A percentile compares a stretch with the other conserved stretches of the same genome.
These are phyloP conservation scores for Branchipolynoe longqiensis DNA, from an alignment of 2,888 invertebrate genomes.

Conservation along the genomic window DNA sequence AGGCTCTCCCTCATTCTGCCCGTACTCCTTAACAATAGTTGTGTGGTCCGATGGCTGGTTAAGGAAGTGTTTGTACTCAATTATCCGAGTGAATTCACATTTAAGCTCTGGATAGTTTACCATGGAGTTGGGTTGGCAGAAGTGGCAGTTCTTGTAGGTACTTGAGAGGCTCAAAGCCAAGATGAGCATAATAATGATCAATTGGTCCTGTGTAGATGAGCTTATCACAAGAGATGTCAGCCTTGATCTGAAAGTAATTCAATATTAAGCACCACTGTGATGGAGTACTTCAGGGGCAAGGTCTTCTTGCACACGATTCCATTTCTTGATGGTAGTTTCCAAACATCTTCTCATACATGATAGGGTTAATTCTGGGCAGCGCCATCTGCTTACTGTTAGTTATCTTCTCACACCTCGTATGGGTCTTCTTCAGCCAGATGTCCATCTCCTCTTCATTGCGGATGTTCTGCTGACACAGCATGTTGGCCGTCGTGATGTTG, in stretches of 20 bases:
- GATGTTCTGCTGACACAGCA: conserved; percentile 36
- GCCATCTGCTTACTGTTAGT: conserved; percentile 51
- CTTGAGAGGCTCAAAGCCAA: conserved; percentile 15
- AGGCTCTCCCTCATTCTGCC: conserved; percentile 47
- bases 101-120: conserved; percentile 51
- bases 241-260: conserved; percentile 44
- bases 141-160: conserved; percentile 39
- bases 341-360: conserved; percentile 45
- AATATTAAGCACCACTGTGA: too few relatives aligned
- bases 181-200: conserved; percentile 43
- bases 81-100: conserved; percentile 36
- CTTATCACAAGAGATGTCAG: conserved; percentile 27
- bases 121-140: conserved; percentile 43
- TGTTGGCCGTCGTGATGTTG: conserved; percentile 53
- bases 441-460: conserved; percentile 42
- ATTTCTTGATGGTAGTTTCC: conserved; percentile 42
- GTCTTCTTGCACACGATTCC: conserved; percentile 46
- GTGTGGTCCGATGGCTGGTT: conserved; percentile 37
- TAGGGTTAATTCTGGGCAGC: conserved; percentile 33
- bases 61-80: conserved; percentile 56
- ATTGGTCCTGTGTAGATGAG: conserved; percentile 53
- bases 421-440: neutral
- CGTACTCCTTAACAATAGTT: conserved; percentile 48
- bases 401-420: neutral
- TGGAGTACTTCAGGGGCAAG: conserved; percentile 32